Evolutionary conservation across 2,888 invertebrate species (phyloP).

Genomic region (Pristionchus arcanus): DNA sequence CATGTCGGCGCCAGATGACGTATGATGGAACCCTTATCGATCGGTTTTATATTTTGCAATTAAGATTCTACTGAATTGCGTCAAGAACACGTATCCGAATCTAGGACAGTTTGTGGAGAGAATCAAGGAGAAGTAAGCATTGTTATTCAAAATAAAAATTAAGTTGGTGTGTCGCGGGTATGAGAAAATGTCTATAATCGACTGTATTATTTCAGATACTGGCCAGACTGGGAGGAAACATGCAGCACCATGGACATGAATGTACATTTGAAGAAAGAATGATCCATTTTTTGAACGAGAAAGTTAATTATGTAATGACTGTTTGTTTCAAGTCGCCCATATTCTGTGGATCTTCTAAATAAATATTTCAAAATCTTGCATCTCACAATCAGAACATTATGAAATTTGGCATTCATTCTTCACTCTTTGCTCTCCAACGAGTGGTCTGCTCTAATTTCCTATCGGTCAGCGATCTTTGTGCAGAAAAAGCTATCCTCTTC

Average conservation of each 20-base stretch:
- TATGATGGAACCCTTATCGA: neutral
- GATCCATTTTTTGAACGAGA: neutral
- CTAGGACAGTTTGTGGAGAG: neutral
- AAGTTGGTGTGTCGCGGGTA: too few species aligned
- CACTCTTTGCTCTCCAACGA: neutral
- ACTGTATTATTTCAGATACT: neutral
- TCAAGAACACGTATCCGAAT: neutral
- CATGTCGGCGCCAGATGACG: neutral
- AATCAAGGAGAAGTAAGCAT: neutral
- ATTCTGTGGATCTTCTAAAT: too few species aligned
- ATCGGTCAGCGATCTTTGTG: neutral
- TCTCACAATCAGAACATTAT: too few species aligned
- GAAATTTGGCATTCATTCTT: neutral
- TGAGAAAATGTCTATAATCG: too few species aligned
- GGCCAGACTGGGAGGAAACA: slow-evolving; percentile 51
- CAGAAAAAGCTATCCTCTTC: neutral
- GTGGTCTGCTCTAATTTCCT: neutral
- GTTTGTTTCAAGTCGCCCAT: too few species aligned
- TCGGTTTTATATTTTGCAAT: neutral
- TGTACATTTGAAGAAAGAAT: neutral
- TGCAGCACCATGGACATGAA: slow-evolving; percentile 33
- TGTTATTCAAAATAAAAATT: too few species aligned
- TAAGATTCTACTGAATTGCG: neutral
- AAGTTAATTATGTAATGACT: neutral
- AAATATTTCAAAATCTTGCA: too few species aligned